These are phyloP conservation scores for Sussaba pulchella DNA, from an alignment of 2,888 invertebrate genomes.

Conservation along the genomic window DNA sequence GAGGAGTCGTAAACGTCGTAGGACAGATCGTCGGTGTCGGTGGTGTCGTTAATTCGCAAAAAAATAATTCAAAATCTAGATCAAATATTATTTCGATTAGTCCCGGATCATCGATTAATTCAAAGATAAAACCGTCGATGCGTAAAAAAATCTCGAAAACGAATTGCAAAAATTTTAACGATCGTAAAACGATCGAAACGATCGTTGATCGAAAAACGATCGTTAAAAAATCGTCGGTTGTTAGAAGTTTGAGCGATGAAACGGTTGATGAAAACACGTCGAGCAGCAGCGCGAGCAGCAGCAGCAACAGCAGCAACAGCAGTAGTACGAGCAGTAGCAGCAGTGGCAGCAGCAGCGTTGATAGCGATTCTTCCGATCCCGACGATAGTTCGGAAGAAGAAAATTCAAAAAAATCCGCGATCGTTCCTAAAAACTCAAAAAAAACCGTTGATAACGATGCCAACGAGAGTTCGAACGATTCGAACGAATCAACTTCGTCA, in stretches of 20 bases:
- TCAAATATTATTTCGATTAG: slow-evolving; percentile 59
- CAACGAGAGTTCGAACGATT: slow-evolving; percentile 76
- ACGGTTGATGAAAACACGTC: slow-evolving; percentile 37
- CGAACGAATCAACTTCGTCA: slow-evolving; percentile 73
- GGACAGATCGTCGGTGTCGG: slow-evolving; percentile 50
- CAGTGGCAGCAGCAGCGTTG: slow-evolving; percentile 73
- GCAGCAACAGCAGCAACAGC: slow-evolving; percentile 49
- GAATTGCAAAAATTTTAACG: slow-evolving; percentile 32
- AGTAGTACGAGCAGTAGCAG: slow-evolving; percentile 69
- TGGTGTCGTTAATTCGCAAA: no score
- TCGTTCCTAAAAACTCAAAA: no score
- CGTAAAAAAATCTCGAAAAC: slow-evolving; percentile 63
- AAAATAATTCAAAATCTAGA: slow-evolving; percentile 57
- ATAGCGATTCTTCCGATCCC: no score
- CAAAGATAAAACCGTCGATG: slow-evolving; percentile 9
- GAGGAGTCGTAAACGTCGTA: slow-evolving; percentile 76
- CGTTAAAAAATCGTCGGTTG: no score
- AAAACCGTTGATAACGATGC: slow-evolving; percentile 70
- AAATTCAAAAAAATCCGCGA: no score
- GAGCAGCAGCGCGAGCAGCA: slow-evolving; percentile 55
- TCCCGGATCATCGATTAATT: slow-evolving; percentile 74
- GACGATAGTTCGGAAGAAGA: slow-evolving; percentile 73
- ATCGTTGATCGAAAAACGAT: no score
- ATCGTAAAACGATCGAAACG: no score
- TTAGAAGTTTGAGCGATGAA: background rate